Percentiles rank a stretch among this genome's conserved stretches.
Evolutionary conservation across 2,797 vertebrate species (phyloP).

Genomic region (Chiloscyllium punctatum): DNA sequence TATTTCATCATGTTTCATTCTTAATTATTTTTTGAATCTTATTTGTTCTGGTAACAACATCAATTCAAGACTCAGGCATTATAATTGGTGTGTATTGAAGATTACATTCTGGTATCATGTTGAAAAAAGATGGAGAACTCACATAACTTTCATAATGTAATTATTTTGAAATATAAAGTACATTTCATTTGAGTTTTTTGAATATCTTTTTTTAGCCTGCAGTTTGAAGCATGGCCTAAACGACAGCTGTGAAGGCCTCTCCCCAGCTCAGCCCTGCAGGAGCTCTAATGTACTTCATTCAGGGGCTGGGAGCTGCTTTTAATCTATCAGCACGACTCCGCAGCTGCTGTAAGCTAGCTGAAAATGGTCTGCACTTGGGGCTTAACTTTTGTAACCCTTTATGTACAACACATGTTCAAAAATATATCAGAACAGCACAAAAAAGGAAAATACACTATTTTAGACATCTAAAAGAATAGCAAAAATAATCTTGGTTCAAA

Average conservation of each 20-base stretch:
- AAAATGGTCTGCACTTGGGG: slow-evolving; percentile 69
- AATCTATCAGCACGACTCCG: slow-evolving; percentile 88
- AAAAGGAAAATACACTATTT: not conserved
- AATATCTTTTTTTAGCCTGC: slow-evolving; percentile 59
- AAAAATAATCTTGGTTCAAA: not conserved
- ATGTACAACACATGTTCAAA: slow-evolving; percentile 45
- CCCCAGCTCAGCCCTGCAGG: slow-evolving; percentile 69
- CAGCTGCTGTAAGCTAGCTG: slow-evolving; percentile 88
- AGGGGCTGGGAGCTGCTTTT: slow-evolving; percentile 88
- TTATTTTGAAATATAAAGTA: slow-evolving; percentile 32
- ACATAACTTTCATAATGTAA: slow-evolving; percentile 1
- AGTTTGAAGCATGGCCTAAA: slow-evolving; percentile 75
- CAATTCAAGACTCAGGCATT: not conserved
- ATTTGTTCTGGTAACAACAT: not conserved
- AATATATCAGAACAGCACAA: slow-evolving; percentile 34
- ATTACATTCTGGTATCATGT: not conserved
- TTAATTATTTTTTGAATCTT: slow-evolving; percentile 2
- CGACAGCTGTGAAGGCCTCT: slow-evolving; percentile 80
- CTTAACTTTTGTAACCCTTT: slow-evolving; percentile 65
- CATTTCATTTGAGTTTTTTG: slow-evolving; percentile 25
- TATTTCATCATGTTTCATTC: not conserved
- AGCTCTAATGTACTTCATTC: slow-evolving; percentile 83
- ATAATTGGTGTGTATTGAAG: not conserved
- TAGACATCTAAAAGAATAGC: not conserved
- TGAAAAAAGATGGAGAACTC: not conserved